Evolutionary conservation across 92 coral and sea anemone species (phyloP), one percentile per base, ranked within the genome.

Genomic region (Siderastrea siderea): DNA sequence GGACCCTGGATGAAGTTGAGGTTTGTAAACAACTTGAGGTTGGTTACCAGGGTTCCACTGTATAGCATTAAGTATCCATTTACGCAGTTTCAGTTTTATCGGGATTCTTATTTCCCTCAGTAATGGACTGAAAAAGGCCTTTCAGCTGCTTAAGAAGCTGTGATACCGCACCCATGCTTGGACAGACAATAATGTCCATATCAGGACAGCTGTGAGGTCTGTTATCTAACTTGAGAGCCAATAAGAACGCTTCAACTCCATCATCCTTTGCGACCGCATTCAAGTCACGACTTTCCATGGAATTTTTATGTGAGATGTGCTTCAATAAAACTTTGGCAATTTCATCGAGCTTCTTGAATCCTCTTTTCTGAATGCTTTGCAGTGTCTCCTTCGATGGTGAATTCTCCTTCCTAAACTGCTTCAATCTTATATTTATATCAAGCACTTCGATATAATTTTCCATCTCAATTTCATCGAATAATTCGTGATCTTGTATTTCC

Each of bases 141-240:
- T 74, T 74, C n/a, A 74, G 78, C 47, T 74, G 78, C 52, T 26
- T 74, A 2, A 51, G 61, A 74, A 74, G 78, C 60, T 54, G 78
- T 10, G 57, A 38, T 51, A 74, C 58, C 26, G 12, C 61, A 74
- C 15, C 47, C 78, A 74, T 54, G 16, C 57, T 62, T 10, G 78
- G 78, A 44, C 78, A 74, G 46, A 74, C 61, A 19, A 49, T 9
- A 74, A 52, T 74, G 61, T 74, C 61, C 78, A 74, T 52, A 51
- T 53, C 78, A 9, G 78, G 48, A 38, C 78, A 74, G 78, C 47
- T 51, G 62, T 74, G 78, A 74, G 58, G 47, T 1, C 16, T 48
- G 48, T 26, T 53, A 38, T 51, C 54, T 49, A 71, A 11, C 26
- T 71, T 71, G 19, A 71, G 57, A 47, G 75, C 54, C 75, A 71